These are phyloP conservation scores for Zelostemma sp. DNA, from an alignment of 1,140 invertebrate species.

Conservation along the genomic window DNA sequence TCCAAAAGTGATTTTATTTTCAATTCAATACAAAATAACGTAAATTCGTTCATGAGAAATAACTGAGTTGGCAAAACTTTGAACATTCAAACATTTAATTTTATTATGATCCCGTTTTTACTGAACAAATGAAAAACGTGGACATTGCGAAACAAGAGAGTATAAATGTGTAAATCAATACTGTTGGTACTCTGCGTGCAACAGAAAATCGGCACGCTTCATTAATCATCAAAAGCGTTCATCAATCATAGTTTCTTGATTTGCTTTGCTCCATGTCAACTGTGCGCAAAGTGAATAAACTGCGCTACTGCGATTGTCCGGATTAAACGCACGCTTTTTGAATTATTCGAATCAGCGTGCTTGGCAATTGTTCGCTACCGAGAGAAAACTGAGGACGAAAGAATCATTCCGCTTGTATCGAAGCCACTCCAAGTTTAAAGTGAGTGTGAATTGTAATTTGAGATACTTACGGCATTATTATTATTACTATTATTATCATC, in stretches of 20 bases:
- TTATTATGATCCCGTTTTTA: not conserved
- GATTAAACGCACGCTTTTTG: not conserved
- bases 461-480: slow-evolving; percentile 10
- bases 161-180: not conserved
- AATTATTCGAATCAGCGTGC: slow-evolving; percentile 4
- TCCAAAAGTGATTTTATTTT: too few relatives aligned
- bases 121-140: not conserved
- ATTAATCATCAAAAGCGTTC: slow-evolving; percentile 4
- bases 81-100: too few relatives aligned
- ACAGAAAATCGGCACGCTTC: slow-evolving; percentile 2
- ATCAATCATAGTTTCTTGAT: slow-evolving; percentile 7
- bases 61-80: too few relatives aligned
- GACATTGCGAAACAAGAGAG: not conserved
- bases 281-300: not conserved
- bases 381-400: not conserved
- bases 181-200: not conserved
- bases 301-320: not conserved
- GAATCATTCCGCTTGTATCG: slow-evolving; percentile 4
- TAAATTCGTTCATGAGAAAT: too few relatives aligned
- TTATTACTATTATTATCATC: slow-evolving; percentile 11
- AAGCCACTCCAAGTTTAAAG: slow-evolving; percentile 4
- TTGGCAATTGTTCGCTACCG: not conserved
- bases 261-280: not conserved
- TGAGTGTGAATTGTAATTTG: slow-evolving; percentile 16
- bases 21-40: too few relatives aligned